Base-by-base conservation (phyloP, 2,113 vertebrate genomes). In the Silurus glanis region DNA sequence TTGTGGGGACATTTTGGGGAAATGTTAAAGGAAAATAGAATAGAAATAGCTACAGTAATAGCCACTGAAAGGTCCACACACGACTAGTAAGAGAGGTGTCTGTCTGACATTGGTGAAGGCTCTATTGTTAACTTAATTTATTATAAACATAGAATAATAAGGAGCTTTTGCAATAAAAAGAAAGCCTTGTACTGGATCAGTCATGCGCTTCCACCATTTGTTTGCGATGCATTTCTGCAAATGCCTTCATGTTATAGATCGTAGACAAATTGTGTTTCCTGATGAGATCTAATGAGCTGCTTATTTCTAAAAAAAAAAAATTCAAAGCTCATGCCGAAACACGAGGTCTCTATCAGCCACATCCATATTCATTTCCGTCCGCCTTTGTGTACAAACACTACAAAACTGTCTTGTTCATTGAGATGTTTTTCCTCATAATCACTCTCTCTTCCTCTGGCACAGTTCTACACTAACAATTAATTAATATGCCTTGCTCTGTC, bases 401-500 rank as follows among this genome's bases (percentile, higher is more conserved):
- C 49, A 55, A 85, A 66, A 85, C 75, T 83, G 80, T 85, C 86
- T 84, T 83, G 81, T 86, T 66, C 87, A 80, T 90, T 87, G 86
- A 85, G 78, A 82, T 89, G 85, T 90, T 89, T 37, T 90, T 88
- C 83, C 86, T 88, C 84, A 85, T 89, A 91, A 86, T 92, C 90
- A 86, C 83, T 62, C 80, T 83, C 85, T 87, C 84, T 86, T 83
- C 76, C 80, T 59, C 79, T 86, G 89, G 86, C 89, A 89, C 83
- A 76, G 78, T 83, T 91, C 88, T 89, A 86, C 90, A 88, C 90
- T 89, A 86, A 90, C 85, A 93, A 94, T 91, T 92, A 89, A 89
- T 92, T 92, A 92, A 91, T 92, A 91, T 92, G 92, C 88, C 90
- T 83, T 90, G 90, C 83, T 92, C 86, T 58, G 76, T 91, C 86